Percentiles rank a stretch among this genome's conserved stretches.
These are phyloP conservation scores for Palaemon carinicauda DNA, from an alignment of 1,140 invertebrate species.

Conservation along the genomic window DNA sequence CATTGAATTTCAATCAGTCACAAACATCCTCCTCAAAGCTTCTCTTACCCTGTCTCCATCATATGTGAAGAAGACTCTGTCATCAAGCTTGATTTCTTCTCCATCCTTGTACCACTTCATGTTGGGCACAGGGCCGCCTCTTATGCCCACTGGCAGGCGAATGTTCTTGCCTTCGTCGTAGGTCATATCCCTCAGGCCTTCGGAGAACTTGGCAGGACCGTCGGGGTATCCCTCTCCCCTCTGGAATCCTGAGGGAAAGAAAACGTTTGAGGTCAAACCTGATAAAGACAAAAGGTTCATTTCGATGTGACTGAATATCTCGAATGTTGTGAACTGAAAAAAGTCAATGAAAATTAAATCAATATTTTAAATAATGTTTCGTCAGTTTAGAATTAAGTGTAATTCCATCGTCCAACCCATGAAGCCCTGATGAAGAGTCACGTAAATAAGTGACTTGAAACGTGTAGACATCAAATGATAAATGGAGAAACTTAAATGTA, in stretches of 20 bases:
- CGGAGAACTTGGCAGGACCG: slow-evolving; percentile 45
- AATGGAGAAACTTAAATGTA: too few species aligned
- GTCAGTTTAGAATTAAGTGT: too few species aligned
- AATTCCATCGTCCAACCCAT: too few species aligned
- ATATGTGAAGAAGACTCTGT: slow-evolving; percentile 80
- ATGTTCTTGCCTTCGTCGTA: slow-evolving; percentile 53
- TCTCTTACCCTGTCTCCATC: slow-evolving; percentile 63
- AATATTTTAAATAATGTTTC: too few species aligned
- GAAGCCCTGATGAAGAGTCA: too few species aligned
- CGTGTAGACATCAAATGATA: too few species aligned
- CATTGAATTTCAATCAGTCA: too few species aligned
- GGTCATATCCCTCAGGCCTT: slow-evolving; percentile 48
- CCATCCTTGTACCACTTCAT: slow-evolving; percentile 79
- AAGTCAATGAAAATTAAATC: too few species aligned
- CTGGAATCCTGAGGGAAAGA: slow-evolving; percentile 17
- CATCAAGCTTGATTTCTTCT: slow-evolving; percentile 74
- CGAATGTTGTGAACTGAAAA: too few species aligned
- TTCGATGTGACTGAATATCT: not conserved
- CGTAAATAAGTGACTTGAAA: too few species aligned
- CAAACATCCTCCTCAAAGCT: too few species aligned
- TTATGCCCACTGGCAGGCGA: slow-evolving; percentile 44
- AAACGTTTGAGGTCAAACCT: not conserved
- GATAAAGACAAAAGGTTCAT: not conserved
- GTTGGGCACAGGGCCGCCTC: slow-evolving; percentile 51
- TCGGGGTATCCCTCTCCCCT: slow-evolving; percentile 54